Evolutionary conservation across 2,797 vertebrate species (phyloP).

Genomic region (Dendrocincla fuliginosa): DNA sequence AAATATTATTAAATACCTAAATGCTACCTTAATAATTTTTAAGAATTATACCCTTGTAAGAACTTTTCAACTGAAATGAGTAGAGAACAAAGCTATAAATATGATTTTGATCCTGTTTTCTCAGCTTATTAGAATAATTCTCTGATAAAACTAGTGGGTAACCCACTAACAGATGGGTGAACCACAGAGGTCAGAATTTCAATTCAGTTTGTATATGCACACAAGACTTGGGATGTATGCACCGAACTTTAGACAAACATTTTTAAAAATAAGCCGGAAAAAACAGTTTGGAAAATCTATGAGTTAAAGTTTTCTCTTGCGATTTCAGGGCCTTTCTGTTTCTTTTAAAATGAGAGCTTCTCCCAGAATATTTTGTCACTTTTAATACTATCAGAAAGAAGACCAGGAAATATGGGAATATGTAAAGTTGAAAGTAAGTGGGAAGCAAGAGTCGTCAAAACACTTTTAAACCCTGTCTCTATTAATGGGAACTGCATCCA

Average conservation of each 20-base stretch:
- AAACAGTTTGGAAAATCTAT: not conserved
- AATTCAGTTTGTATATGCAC: not conserved
- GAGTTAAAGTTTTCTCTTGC: not conserved
- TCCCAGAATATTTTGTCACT: not conserved
- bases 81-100: not conserved
- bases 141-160: not conserved
- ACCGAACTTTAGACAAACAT: not conserved
- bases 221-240: not conserved
- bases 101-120: not conserved
- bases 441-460: not conserved
- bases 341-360: not conserved
- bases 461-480: not conserved
- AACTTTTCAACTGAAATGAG: not conserved
- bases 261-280: not conserved
- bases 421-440: not conserved
- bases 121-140: not conserved
- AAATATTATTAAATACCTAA: conserved; percentile 23
- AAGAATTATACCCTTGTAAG: not conserved
- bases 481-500: not conserved
- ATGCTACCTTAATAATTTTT: not conserved
- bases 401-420: not conserved
- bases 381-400: not conserved
- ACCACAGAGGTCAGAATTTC: not conserved
- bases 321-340: not conserved
- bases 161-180: not conserved